These are phyloP conservation scores for Liolophura sinensis DNA, from an alignment of 1,140 invertebrate genomes.

Conservation along the genomic window DNA sequence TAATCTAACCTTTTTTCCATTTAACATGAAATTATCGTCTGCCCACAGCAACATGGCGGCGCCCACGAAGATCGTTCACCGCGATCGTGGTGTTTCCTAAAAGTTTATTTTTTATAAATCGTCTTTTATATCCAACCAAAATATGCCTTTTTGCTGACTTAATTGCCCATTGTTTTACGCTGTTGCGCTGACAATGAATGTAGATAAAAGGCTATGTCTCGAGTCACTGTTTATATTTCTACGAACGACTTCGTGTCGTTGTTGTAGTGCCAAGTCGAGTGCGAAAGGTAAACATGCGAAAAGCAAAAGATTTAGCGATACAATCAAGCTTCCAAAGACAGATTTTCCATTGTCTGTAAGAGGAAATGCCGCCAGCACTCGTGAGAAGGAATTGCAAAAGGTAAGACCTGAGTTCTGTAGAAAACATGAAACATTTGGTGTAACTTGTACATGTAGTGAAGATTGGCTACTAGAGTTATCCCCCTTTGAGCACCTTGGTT, in stretches of 20 bases:
- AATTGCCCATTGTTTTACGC: no score
- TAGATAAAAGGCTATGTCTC: no score
- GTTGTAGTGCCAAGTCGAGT: neutral
- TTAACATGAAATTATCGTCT: no score
- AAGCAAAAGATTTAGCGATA: slow-evolving; percentile 53
- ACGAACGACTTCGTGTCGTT: no score
- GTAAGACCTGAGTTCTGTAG: slow-evolving; percentile 30
- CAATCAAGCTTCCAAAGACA: slow-evolving; percentile 73
- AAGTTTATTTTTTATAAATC: neutral
- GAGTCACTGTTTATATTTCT: no score
- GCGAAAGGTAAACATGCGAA: slow-evolving; percentile 11
- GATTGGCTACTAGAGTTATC: no score
- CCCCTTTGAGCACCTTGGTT: no score
- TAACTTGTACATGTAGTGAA: no score
- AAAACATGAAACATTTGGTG: neutral
- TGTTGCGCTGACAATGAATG: no score
- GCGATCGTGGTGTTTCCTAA: neutral
- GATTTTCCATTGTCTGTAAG: slow-evolving; percentile 68
- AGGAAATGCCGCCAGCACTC: slow-evolving; percentile 62
- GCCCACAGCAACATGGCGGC: slow-evolving; percentile 32
- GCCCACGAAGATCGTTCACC: slow-evolving; percentile 8
- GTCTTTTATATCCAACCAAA: no score
- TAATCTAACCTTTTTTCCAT: no score
- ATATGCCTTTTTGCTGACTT: no score
- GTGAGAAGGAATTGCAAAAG: slow-evolving; percentile 66